Base-by-base conservation (phyloP, 2,888 invertebrate genomes). In the Caenorhabditis drosophilae region DNA sequence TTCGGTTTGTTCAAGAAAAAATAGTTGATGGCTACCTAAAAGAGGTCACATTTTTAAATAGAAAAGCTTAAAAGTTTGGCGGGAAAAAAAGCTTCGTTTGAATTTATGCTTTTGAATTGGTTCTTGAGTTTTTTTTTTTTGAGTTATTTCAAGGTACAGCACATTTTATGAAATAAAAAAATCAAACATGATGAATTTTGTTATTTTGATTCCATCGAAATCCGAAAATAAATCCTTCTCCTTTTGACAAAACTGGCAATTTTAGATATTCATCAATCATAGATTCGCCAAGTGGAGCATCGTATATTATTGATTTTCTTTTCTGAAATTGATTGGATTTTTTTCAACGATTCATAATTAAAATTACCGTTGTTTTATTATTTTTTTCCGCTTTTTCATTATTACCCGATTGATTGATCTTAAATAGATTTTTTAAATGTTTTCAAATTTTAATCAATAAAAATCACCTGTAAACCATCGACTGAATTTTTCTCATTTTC, bases 161-260 rank as follows among this genome's bases (percentile, higher is more conserved):
- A n/a, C n/a, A n/a, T n/a, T n/a, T n/a, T n/a, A n/a, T n/a, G n/a
- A n/a, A n/a, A 38, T 9, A 38, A 38, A 9, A 22, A 6, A 18
- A 12, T 56, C 36, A 64, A 26, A 64, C 63, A 23, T 58, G 45
- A 22, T 58, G 57, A 22, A 64, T 64, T 47, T 64, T 49, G 20
- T 46, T 58, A 2, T 15, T 11, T 12, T 20, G 15, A 16, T 44
- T 50, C 63, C 63, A 64, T 18, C 58, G 53, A 35, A 64, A 64
- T 54, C 63, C 63, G 51, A 58, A 64, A 34, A 64, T 54, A 44
- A 64, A 64, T 15, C 63, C 63, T 16, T 64, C 58, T 7, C 41
- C 50, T 47, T 58, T 49, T 27, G 16, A 15, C 22, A 42, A 23
- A 42, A 42, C 23, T 4, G 42, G 42, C 2, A 42, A 11, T 42